Conservation (phyloP, 2,888 invertebrate genomes). For the Amphipoea lucens region DNA sequence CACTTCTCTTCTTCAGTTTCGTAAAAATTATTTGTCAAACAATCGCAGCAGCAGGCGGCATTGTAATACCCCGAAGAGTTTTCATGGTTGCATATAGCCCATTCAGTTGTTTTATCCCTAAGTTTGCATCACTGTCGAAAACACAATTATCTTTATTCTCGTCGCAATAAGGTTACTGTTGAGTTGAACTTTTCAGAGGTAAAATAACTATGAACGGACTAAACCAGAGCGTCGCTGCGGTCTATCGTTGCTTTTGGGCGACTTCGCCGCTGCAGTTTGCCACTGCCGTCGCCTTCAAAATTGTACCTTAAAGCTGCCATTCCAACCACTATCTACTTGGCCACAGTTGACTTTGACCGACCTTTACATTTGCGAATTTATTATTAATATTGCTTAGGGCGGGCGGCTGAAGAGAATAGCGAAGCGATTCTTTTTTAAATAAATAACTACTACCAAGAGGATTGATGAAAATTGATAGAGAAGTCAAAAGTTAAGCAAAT, state of each 20-base stretch:
- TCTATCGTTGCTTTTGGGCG: neutral
- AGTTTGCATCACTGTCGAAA: too few relatives aligned
- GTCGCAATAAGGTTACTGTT: neutral
- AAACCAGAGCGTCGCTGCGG: neutral
- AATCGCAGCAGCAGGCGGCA: neutral
- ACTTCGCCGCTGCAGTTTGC: neutral
- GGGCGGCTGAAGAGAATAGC: neutral
- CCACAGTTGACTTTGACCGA: neutral
- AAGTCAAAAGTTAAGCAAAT: neutral
- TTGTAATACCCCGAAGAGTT: neutral
- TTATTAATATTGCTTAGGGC: neutral
- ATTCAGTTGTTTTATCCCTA: too few relatives aligned
- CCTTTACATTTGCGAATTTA: neutral
- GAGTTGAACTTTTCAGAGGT: neutral
- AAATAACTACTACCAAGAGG: neutral
- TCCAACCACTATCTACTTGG: neutral
- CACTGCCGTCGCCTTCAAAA: neutral
- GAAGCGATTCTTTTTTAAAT: neutral
- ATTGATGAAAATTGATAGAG: neutral
- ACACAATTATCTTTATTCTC: neutral
- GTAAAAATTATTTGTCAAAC: neutral
- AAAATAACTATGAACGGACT: neutral
- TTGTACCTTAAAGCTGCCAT: conserved; percentile 15
- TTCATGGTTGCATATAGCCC: neutral
- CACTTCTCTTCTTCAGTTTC: neutral